These are phyloP conservation scores for Noctua pronuba DNA, from an alignment of 2,888 invertebrate species.

Conservation along the genomic window DNA sequence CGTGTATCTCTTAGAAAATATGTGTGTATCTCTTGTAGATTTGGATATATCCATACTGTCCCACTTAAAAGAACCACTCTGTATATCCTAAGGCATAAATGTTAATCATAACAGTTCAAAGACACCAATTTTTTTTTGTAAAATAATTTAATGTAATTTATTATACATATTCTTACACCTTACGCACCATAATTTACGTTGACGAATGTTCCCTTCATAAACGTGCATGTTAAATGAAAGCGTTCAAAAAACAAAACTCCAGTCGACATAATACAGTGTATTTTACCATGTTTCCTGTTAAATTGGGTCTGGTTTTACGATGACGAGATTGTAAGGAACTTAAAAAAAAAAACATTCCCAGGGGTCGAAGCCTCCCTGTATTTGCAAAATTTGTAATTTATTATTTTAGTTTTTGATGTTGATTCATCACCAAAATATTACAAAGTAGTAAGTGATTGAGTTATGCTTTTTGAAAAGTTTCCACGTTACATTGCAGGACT, in stretches of 20 bases:
- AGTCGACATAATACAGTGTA: background rate
- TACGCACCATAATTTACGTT: background rate
- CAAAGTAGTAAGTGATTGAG: background rate
- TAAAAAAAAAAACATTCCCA: no score
- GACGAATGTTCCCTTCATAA: background rate
- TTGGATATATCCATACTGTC: background rate
- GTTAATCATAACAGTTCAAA: background rate
- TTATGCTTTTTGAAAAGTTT: background rate
- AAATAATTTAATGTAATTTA: background rate
- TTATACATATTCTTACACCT: background rate
- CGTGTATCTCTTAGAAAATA: no score
- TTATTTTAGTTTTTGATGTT: background rate
- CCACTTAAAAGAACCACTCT: background rate
- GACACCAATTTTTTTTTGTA: background rate
- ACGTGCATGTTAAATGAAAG: slow-evolving; percentile 3
- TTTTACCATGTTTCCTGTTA: slow-evolving; percentile 10
- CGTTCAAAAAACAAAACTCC: background rate
- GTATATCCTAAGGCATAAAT: background rate
- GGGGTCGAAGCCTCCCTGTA: background rate
- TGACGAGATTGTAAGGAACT: background rate
- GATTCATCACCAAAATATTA: background rate
- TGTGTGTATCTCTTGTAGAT: no score
- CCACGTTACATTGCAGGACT: no score
- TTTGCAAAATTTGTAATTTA: slow-evolving; percentile 21
- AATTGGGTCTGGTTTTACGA: slow-evolving; percentile 8